These are phyloP conservation scores for Heliothis peltigera DNA, from an alignment of 2,888 invertebrate species.

Conservation along the genomic window DNA sequence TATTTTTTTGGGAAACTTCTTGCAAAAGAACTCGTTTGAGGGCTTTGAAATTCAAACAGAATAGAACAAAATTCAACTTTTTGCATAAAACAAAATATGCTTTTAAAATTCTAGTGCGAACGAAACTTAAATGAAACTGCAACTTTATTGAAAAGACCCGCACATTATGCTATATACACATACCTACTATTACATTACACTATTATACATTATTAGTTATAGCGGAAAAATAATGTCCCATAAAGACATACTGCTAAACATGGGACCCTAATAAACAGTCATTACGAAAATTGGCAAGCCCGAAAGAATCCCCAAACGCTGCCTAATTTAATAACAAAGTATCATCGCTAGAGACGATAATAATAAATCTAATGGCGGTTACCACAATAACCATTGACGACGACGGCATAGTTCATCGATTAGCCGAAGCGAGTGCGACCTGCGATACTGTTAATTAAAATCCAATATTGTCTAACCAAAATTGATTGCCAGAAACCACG, in stretches of 20 bases:
- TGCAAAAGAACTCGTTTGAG: neutral
- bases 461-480: conserved; percentile 89
- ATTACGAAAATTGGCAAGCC: conserved; percentile 14
- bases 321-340: conserved; percentile 49
- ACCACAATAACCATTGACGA: conserved; percentile 75
- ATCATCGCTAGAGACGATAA: conserved; percentile 57
- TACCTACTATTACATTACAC: too few species aligned
- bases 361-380: conserved; percentile 70
- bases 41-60: too few species aligned
- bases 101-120: too few species aligned
- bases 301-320: conserved; percentile 16
- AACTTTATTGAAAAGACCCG: too few species aligned
- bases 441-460: conserved; percentile 88
- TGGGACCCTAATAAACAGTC: conserved; percentile 3
- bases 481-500: conserved; percentile 84
- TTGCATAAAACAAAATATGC: too few species aligned
- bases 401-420: conserved; percentile 74
- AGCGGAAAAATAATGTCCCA: conserved; percentile 5
- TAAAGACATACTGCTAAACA: conserved; percentile 11
- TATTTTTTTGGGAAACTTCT: neutral
- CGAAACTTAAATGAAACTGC: too few species aligned
- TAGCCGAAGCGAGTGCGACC: conserved; percentile 72
- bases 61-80: too few species aligned
- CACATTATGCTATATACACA: too few species aligned
- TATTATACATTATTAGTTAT: too few species aligned